Evolutionary conservation across 2,888 invertebrate species (phyloP).

Genomic region (Pantelozetes paolii): DNA sequence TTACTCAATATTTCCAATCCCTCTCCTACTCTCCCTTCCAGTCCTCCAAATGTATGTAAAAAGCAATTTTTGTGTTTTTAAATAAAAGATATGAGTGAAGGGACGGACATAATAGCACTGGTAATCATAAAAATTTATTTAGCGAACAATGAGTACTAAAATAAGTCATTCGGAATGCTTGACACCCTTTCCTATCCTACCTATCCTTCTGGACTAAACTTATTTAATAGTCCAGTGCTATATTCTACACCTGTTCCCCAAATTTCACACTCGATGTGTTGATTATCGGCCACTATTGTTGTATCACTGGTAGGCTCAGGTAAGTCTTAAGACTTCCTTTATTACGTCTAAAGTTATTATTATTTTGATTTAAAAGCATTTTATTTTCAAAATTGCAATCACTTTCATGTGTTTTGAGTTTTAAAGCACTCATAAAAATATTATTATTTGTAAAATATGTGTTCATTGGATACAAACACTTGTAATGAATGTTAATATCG

Average conservation of each 20-base stretch:
- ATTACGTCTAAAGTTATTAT: too few relatives aligned
- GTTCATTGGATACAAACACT: neutral
- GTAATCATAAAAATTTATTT: conserved; percentile 16
- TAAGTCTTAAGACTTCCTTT: too few relatives aligned
- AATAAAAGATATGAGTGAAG: conserved; percentile 3
- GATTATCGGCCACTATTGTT: neutral
- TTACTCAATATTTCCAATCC: neutral
- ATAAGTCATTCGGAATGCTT: conserved; percentile 24
- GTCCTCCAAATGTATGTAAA: neutral
- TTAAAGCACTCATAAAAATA: neutral
- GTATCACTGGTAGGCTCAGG: neutral
- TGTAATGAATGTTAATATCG: neutral
- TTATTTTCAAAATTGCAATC: neutral
- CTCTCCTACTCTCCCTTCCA: neutral
- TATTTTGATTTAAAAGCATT: neutral
- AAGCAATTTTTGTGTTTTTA: conserved; percentile 25
- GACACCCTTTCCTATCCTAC: conserved; percentile 11
- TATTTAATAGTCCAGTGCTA: neutral
- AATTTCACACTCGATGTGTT: neutral
- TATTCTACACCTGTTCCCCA: conserved; percentile 28
- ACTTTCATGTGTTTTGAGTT: neutral
- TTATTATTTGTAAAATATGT: neutral
- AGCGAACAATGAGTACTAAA: conserved; percentile 27
- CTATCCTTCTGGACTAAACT: neutral
- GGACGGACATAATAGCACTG: neutral